These are phyloP conservation scores for Ranitomeya variabilis DNA, from an alignment of 2,113 vertebrate species.

Conservation along the genomic window DNA sequence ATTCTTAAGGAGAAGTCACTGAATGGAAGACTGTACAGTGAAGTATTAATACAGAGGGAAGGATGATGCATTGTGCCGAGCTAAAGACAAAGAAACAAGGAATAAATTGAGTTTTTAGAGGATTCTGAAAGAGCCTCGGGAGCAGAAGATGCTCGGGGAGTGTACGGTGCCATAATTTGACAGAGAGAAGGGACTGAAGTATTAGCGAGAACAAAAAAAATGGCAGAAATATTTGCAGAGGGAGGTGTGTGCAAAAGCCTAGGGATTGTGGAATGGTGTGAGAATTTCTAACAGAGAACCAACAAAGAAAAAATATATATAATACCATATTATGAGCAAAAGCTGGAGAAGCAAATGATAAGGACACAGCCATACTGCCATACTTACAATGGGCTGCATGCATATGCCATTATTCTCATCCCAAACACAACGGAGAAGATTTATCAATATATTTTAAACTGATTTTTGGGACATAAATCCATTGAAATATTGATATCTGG, in stretches of 20 bases:
- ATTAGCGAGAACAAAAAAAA: neutral
- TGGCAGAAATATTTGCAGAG: conserved; percentile 3
- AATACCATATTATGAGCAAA: too few species aligned
- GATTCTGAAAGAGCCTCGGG: conserved; percentile 18
- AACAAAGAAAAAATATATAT: neutral
- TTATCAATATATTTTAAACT: neutral
- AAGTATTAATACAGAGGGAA: conserved; percentile 8
- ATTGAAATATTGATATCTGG: neutral
- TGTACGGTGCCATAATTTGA: neutral
- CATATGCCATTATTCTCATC: neutral
- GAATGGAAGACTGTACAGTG: neutral
- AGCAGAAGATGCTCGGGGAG: conserved; percentile 4
- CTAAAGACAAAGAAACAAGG: conserved; percentile 4
- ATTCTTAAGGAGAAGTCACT: conserved; percentile 8
- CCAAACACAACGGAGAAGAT: neutral
- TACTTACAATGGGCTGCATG: too few species aligned
- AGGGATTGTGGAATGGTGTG: neutral
- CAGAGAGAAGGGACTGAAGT: conserved; percentile 22
- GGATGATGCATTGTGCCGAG: neutral
- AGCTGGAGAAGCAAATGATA: too few species aligned
- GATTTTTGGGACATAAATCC: neutral
- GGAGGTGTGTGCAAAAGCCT: neutral
- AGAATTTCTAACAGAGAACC: neutral
- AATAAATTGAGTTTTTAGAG: conserved; percentile 27
- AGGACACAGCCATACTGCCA: too few species aligned